A percentile compares a stretch with the other conserved stretches of the same genome.
Evolutionary conservation across 2,888 invertebrate species (phyloP).

Genomic region (Agriopis leucophaearia): DNA sequence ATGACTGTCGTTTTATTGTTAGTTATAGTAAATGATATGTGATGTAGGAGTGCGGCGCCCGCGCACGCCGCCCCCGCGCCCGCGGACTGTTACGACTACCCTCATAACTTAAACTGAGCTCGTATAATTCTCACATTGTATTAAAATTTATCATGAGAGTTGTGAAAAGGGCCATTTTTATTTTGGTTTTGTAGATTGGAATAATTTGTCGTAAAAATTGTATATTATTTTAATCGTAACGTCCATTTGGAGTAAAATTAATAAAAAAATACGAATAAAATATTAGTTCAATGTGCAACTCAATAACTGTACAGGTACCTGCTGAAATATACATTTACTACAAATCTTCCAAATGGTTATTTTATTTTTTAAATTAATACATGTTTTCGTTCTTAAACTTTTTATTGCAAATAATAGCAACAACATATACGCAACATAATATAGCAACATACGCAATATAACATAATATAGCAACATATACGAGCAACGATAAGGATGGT

Average conservation of each 20-base stretch:
- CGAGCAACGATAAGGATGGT: no score
- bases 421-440: no score
- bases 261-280: slow-evolving; percentile 69
- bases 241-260: slow-evolving; percentile 66
- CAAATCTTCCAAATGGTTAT: slow-evolving; percentile 79
- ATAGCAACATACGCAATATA: no score
- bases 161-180: slow-evolving; percentile 66
- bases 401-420: slow-evolving; percentile 82
- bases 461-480: no score
- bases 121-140: slow-evolving; percentile 38
- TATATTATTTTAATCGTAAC: slow-evolving; percentile 59
- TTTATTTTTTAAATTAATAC: slow-evolving; percentile 58
- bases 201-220: slow-evolving; percentile 64
- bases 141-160: slow-evolving; percentile 53
- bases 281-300: slow-evolving; percentile 81
- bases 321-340: slow-evolving; percentile 86
- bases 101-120: slow-evolving; percentile 8
- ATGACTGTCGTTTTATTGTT: slow-evolving; percentile 66
- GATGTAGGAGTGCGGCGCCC: no score
- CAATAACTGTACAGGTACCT: slow-evolving; percentile 85
- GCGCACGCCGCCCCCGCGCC: no score
- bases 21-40: no score
- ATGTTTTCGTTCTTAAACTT: slow-evolving; percentile 45
- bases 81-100: no score
- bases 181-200: slow-evolving; percentile 56